These are phyloP conservation scores for Camelus dromedarius DNA, from an alignment of 2,113 vertebrate genomes.

Conservation along the genomic window DNA sequence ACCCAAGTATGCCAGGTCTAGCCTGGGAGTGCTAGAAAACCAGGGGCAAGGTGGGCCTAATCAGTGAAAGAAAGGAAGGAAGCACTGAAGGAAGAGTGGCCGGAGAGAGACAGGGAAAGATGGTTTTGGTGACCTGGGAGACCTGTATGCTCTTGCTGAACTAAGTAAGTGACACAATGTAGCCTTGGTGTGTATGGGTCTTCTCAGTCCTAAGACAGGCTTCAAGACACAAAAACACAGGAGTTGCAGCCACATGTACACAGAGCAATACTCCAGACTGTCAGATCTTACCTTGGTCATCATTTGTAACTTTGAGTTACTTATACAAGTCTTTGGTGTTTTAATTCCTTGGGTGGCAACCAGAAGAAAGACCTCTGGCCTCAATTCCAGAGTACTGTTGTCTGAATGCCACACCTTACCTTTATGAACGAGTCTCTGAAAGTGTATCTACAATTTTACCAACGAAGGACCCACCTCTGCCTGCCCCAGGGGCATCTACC, in stretches of 20 bases:
- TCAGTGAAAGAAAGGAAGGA: neutral
- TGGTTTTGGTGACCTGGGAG: neutral
- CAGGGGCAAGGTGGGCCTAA: neutral
- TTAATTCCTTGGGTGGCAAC: slow-evolving; percentile 4
- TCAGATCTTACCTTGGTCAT: neutral
- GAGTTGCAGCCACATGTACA: neutral
- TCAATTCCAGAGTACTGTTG: neutral
- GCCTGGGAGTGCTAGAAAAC: neutral
- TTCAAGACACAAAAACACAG: neutral
- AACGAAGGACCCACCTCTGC: neutral
- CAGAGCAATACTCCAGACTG: neutral
- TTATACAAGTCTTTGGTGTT: neutral
- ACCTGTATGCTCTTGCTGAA: neutral
- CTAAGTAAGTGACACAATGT: neutral
- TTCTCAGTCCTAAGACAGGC: neutral
- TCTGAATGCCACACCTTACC: neutral
- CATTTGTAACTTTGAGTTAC: neutral
- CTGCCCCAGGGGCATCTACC: neutral
- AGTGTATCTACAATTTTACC: neutral
- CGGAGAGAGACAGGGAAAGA: neutral
- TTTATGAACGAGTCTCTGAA: neutral
- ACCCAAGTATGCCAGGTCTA: neutral
- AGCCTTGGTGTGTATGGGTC: neutral
- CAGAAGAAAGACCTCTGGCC: neutral
- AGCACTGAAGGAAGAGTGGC: neutral